Evolutionary conservation across 2,888 invertebrate genomes (phyloP), one percentile per base, ranked within the genome.

Genomic region (Melolontha melolontha): DNA sequence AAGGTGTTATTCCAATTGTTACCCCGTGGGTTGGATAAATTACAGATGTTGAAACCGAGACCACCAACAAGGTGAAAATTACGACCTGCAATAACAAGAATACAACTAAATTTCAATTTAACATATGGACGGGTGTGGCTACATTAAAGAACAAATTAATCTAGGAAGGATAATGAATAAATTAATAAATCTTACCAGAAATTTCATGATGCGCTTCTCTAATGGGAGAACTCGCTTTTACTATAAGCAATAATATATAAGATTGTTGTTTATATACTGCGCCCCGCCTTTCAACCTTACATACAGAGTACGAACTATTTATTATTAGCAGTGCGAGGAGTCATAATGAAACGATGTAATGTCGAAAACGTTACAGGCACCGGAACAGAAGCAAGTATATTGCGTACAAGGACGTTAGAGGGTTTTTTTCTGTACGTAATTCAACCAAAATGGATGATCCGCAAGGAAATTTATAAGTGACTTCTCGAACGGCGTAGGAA

Each of bases 21-120:
- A 87, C 75, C 84, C 87, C 82, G 84, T 83, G 65, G 39, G 49
- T 29, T 12, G 67, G 62, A 55, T 55, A 41, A 22, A 66, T 51
- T 11, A 34, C 69, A 44, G 69, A 66, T 12, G 68, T 40, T 11
- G 69, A 69, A 16, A 63, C 65, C 11, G 63, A 55, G 34, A 54
- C 67, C 27, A 64, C 69, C 52, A 70, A 65, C 5, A 70, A 49
- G 50, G 70, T 29, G 17, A 63, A 54, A 34, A 64, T 22, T 34
- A 64, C 12, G 17, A 68, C 17, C 66, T 66, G 42, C 5, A 66
- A 54, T 39, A 7, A 7, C n/a, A 50, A 59, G 41, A 66, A 57
- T 39, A 44, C 4, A 7, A 40, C 27, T 51, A 12, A 8, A 17
- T 22, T 52, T 22, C 10, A 52, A 52, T 12, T 52, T 16, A 52